Evolutionary conservation across 35 echinoderm and acorn worm species (phyloP), one percentile per base, ranked within the genome.

Genomic region (Holothuria glaberrima): DNA sequence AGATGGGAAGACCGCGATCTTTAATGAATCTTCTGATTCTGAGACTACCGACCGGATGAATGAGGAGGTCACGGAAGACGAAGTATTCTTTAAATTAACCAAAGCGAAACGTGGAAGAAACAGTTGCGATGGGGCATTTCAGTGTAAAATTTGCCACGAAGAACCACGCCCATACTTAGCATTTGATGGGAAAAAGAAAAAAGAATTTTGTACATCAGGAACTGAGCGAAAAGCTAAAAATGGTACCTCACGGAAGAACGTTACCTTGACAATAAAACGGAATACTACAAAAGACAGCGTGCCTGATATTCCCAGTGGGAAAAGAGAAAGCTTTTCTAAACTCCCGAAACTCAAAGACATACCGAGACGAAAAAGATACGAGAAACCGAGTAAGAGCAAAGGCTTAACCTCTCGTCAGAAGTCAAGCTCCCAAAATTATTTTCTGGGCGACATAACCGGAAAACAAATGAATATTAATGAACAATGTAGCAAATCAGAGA

Each of bases 331-430:
- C 12, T 84, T 84, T 63, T 84, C 80, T 12, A 61, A 33, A 56
- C 80, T 84, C 9, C 80, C 80, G 27, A 84, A 84, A 57, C 33
- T 84, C 26, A 84, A 57, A 36, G 57, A 84, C 13, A 84, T 84
- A 22, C 80, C 80, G 16, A 59, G 80, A 61, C 80, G 34, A 6
- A 59, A 63, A 30, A 60, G 30, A 38, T 84, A 84, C 59, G 80
- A 84, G 61, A 38, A 56, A 62, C 61, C 10, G 54, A 13, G 33
- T 36, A 61, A 56, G 20, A 57, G 7, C 22, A 34, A 38, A 48
- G 61, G 56, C 2, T 19, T 17, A 18, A 35, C 22, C 6, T 36
- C 12, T 3, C 80, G 80, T 5, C 80, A 61, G 3, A 84, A 33
- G 17, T 32, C 77, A n/a, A 52, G 46, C 30, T 58, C 77, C 9